phyloP scores from a whole-genome alignment of 2,888 invertebrate genomes.

The Linnaemya vulpina region DNA sequence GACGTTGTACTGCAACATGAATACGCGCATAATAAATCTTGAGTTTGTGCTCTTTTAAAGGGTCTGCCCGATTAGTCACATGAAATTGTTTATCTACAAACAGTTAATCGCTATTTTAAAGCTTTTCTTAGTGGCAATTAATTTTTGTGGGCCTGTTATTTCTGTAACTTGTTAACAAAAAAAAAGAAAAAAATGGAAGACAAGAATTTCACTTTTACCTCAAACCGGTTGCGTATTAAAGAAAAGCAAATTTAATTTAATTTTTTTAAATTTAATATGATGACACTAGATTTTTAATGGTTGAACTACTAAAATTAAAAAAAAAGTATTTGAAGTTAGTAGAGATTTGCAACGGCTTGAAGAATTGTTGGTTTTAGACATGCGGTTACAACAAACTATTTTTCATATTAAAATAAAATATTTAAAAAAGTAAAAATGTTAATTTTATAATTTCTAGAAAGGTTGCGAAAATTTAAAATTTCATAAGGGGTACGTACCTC shows the following conservation, averaged over 20 bases:
- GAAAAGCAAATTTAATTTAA: neutral
- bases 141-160: neutral
- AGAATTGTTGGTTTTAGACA: neutral
- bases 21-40: neutral
- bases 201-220: constrained; percentile 57
- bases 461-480: too few species aligned
- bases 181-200: neutral
- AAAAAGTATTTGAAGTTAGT: too few species aligned
- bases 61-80: neutral
- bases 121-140: constrained; percentile 19
- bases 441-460: too few species aligned
- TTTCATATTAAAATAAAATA: too few species aligned
- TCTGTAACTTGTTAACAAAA: neutral
- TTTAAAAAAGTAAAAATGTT: too few species aligned
- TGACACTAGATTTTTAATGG: neutral
- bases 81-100: neutral
- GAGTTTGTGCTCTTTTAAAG: neutral
- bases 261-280: neutral
- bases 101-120: constrained; percentile 28
- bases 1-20: neutral
- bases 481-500: too few species aligned
- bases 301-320: neutral
- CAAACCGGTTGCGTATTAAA: neutral
- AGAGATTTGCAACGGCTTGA: neutral
- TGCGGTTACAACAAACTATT: too few species aligned